Evolutionary conservation across 2,888 invertebrate genomes (phyloP).

Genomic region (Heliconius hortense): DNA sequence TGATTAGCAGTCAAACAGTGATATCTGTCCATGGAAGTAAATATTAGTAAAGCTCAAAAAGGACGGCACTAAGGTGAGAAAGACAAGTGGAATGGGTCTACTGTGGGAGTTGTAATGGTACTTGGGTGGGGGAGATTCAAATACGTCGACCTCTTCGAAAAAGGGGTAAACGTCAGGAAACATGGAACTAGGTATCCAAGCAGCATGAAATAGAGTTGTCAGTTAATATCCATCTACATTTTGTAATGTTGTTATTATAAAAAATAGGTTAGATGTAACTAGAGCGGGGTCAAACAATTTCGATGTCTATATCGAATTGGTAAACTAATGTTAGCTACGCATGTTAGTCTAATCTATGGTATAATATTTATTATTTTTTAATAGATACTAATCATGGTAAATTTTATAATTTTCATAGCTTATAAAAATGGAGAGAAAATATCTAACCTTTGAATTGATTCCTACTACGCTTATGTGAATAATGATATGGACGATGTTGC

Average conservation of each 20-base stretch:
- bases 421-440: too few species aligned
- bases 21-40: constrained; percentile 24
- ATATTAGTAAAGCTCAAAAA: constrained; percentile 39
- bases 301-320: not conserved
- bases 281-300: not conserved
- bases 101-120: constrained; percentile 53
- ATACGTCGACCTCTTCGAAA: constrained; percentile 67
- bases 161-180: constrained; percentile 68
- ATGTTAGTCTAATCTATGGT: not conserved
- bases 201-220: constrained; percentile 59
- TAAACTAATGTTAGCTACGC: not conserved
- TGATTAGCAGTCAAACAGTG: constrained; percentile 33
- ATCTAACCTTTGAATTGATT: too few species aligned
- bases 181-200: constrained; percentile 60
- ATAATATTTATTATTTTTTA: not conserved
- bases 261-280: not conserved
- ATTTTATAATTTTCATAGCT: too few species aligned
- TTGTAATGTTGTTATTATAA: not conserved
- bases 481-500: too few species aligned
- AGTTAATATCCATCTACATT: constrained; percentile 2
- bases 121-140: constrained; percentile 64
- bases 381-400: too few species aligned
- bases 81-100: constrained; percentile 31
- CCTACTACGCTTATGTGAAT: too few species aligned
- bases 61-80: constrained; percentile 42